These are phyloP conservation scores for Petrocephalus zakoni DNA, from an alignment of 2,113 vertebrate species.

Conservation along the genomic window DNA sequence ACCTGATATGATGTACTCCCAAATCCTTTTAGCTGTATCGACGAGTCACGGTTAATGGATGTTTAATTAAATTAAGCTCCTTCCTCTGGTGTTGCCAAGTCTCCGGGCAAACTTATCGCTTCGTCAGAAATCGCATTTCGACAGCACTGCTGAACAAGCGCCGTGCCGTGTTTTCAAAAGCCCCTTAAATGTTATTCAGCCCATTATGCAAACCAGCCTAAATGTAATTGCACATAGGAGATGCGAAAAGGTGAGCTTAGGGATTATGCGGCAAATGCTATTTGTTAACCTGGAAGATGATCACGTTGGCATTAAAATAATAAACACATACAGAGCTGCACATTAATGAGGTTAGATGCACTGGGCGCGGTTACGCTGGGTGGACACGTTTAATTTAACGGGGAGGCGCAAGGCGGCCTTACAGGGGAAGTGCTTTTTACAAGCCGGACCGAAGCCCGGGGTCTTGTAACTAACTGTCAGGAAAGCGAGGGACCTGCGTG, in stretches of 20 bases:
- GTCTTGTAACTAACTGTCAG: neutral
- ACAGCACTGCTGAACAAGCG: neutral
- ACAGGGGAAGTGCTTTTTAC: neutral
- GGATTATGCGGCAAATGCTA: neutral
- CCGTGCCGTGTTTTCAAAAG: neutral
- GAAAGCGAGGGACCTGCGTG: neutral
- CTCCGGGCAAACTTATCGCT: neutral
- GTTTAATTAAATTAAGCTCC: conserved; percentile 25
- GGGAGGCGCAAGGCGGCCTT: neutral
- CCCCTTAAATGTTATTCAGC: neutral
- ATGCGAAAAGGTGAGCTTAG: neutral
- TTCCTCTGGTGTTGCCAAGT: conserved; percentile 1
- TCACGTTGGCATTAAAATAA: neutral
- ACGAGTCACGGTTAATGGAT: conserved; percentile 29
- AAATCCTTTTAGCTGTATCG: conserved; percentile 20
- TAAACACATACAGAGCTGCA: neutral
- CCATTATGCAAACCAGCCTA: neutral
- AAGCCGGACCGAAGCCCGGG: neutral
- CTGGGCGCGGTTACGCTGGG: neutral
- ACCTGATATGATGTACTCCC: conserved; percentile 13
- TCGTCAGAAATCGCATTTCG: conserved; percentile 2
- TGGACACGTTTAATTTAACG: neutral
- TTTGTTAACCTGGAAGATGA: neutral
- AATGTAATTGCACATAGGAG: neutral
- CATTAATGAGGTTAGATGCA: neutral